Base-by-base conservation (phyloP, 2,888 invertebrate genomes). In the Dryobota labecula region DNA sequence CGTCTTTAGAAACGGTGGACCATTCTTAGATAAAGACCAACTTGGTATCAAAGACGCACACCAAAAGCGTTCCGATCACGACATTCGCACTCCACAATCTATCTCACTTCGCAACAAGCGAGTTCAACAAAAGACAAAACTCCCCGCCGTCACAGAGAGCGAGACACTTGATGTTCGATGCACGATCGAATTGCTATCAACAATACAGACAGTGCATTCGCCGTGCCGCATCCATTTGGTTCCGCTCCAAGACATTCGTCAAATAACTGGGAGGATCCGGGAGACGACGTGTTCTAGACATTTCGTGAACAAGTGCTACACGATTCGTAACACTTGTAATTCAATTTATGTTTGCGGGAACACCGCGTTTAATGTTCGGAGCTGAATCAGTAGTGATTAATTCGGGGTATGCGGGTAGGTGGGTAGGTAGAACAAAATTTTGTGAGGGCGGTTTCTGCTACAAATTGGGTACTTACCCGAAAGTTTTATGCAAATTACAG, bases 241-340 rank as follows among this genome's bases (percentile, higher is more conserved):
- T 80, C 75, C 70, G 85, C 89, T 90, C 88, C 89, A 89, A 90
- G 85, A 82, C 88, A 90, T 90, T 88, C 88, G 85, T 90, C 88
- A 89, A 91, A 90, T 90, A 89, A 87, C 86, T 78, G 62, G 75
- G 84, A 84, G 72, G 72, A 81, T 84, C 78, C 68, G 36, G 15
- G 65, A 68, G 7, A 51, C 77, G 68, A 77, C 63, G 69, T 76
- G 79, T 80, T 81, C 78, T 41, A 79, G 79, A 80, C 79, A 84
- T 83, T 85, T 81, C 60, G 78, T 45, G 73, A 80, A 78, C 83
- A 84, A 84, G 80, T 84, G 80, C 80, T 84, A 81, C 79, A 81
- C 69, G 83, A 78, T 79, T 78, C 57, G 79, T 76, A 80, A 80
- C 82, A 81, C 81, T 83, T 80, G 80, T 83, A 80, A 89, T 86